Conservation (phyloP, 2,113 vertebrate species). For the Boulengeromyrus knoepffleri region DNA sequence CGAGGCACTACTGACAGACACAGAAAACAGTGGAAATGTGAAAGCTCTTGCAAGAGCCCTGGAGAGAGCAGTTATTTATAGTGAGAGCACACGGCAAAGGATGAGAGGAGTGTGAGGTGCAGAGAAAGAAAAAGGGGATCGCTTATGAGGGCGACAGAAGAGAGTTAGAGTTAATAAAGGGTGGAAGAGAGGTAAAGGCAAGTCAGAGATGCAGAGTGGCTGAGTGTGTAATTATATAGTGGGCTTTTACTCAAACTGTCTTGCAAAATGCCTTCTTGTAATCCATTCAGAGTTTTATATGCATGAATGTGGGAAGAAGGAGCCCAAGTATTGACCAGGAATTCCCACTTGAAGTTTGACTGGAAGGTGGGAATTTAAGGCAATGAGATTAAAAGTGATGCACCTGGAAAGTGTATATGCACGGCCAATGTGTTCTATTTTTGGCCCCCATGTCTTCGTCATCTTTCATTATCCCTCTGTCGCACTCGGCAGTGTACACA, state of each 20-base stretch:
- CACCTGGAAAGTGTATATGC: background rate
- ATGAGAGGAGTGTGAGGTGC: background rate
- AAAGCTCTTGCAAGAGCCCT: background rate
- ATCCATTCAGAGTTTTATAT: background rate
- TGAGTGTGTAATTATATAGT: background rate
- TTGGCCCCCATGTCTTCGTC: slow-evolving; percentile 13
- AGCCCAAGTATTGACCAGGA: background rate
- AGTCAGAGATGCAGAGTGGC: background rate
- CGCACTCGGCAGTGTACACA: slow-evolving; percentile 4
- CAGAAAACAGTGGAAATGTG: background rate
- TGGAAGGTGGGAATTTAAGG: background rate
- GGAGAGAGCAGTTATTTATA: slow-evolving; percentile 1
- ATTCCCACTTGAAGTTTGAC: background rate
- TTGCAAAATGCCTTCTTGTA: background rate
- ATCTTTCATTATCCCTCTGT: slow-evolving; percentile 12
- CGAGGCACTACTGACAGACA: background rate
- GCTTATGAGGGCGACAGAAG: background rate
- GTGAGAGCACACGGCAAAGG: background rate
- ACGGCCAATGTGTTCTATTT: slow-evolving; percentile 13
- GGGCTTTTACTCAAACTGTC: slow-evolving; percentile 3
- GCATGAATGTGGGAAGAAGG: background rate
- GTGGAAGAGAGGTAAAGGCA: background rate
- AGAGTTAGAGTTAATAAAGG: slow-evolving; percentile 5
- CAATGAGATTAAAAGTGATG: background rate
- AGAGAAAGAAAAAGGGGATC: background rate